Conservation (phyloP, 2,888 invertebrate species). For the Agrilus biguttatus region DNA sequence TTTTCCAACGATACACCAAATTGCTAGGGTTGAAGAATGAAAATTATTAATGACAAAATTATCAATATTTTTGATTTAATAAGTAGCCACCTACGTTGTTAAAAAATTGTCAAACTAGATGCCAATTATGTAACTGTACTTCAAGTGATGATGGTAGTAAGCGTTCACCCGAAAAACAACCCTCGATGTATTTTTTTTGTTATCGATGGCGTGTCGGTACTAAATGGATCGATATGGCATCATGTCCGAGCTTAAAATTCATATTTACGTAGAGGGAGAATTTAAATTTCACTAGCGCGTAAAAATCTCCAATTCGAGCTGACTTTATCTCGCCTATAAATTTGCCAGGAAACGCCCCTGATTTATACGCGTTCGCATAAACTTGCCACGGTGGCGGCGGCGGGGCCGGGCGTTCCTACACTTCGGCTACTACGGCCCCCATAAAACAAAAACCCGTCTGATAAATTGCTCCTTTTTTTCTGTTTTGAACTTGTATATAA, state of each 20-base stretch:
- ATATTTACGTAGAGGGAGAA: slow-evolving; percentile 29
- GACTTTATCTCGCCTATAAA: slow-evolving; percentile 36
- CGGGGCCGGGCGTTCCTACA: slow-evolving; percentile 6
- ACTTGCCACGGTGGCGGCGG: slow-evolving; percentile 16
- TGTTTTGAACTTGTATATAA: too few species aligned
- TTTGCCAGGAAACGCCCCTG: slow-evolving; percentile 35
- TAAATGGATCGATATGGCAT: slow-evolving; percentile 26
- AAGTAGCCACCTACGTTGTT: too few species aligned
- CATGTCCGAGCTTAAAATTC: slow-evolving; percentile 29
- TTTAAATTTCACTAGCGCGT: slow-evolving; percentile 34
- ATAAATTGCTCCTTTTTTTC: too few species aligned
- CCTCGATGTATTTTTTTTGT: too few species aligned
- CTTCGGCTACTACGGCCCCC: slow-evolving; percentile 4
- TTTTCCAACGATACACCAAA: too few species aligned
- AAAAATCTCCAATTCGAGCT: slow-evolving; percentile 34
- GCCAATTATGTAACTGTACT: too few species aligned
- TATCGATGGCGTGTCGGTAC: slow-evolving; percentile 6
- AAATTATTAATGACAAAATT: too few species aligned
- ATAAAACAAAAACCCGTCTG: slow-evolving; percentile 2
- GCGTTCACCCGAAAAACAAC: too few species aligned
- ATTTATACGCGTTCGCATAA: slow-evolving; percentile 34
- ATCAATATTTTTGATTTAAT: too few species aligned
- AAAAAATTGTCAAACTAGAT: too few species aligned
- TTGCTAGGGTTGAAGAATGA: too few species aligned
- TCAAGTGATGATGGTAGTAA: too few species aligned